Evolutionary conservation across 2,888 invertebrate species (phyloP).

Genomic region (Chaitophorus viminalis): DNA sequence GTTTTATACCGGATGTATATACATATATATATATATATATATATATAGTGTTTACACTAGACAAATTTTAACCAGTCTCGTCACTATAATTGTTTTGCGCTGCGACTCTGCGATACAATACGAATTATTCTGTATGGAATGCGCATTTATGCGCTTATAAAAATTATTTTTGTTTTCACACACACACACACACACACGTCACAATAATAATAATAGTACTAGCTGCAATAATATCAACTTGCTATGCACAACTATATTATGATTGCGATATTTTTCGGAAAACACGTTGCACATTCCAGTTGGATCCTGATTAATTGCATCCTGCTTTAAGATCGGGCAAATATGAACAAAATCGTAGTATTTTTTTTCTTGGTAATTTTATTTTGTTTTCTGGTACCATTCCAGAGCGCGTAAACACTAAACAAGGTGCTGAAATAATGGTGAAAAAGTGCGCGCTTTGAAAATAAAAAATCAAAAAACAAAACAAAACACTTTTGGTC

Average conservation of each 20-base stretch:
- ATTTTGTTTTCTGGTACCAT: not conserved
- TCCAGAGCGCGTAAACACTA: constrained; percentile 18
- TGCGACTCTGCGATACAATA: not conserved
- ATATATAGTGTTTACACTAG: too few relatives aligned
- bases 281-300: not conserved
- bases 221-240: too few relatives aligned
- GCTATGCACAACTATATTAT: too few relatives aligned
- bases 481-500: too few relatives aligned
- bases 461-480: constrained; percentile 26
- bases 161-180: too few relatives aligned
- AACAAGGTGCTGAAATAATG: constrained; percentile 41
- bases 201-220: too few relatives aligned
- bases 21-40: too few relatives aligned
- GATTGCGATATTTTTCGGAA: not conserved
- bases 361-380: not conserved
- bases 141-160: too few relatives aligned
- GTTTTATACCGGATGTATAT: too few relatives aligned
- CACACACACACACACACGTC: not conserved
- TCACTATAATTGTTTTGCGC: not conserved
- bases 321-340: not conserved
- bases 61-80: too few relatives aligned
- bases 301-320: constrained; percentile 37
- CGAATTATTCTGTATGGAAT: not conserved
- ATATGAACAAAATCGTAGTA: not conserved
- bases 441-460: constrained; percentile 14